Evolutionary conservation across 2,797 vertebrate species (phyloP).

Genomic region (Sandelia bainsii): DNA sequence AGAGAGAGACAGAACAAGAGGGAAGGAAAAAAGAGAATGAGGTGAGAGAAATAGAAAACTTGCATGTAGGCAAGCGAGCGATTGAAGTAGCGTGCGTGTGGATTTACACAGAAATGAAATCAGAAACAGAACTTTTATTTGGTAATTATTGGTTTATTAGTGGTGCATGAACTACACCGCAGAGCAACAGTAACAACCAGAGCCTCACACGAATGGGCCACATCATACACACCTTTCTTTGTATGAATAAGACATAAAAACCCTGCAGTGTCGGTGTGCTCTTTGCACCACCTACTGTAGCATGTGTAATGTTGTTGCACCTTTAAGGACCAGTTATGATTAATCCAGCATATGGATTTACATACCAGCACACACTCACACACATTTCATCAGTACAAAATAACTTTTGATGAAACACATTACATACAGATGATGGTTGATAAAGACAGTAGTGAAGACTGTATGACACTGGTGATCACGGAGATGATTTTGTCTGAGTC

Average conservation of each 20-base stretch:
- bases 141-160: constrained; percentile 21
- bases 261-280: too few relatives aligned
- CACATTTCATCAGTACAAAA: background rate
- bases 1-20: background rate
- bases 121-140: constrained; percentile 19
- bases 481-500: background rate
- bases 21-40: background rate
- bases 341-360: constrained; percentile 1
- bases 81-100: constrained; percentile 1
- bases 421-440: too few relatives aligned
- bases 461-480: background rate
- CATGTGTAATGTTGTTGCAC: background rate
- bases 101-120: constrained; percentile 38
- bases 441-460: too few relatives aligned
- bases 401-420: background rate
- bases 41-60: background rate
- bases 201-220: background rate
- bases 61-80: background rate
- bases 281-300: too few relatives aligned
- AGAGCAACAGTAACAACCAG: constrained; percentile 8
- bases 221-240: background rate
- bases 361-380: background rate
- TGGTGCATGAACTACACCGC: background rate
- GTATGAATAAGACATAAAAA: background rate
- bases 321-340: background rate